Percentiles rank a stretch among this genome's conserved stretches.
phyloP scores from a whole-genome alignment of 2,113 vertebrate genomes.

The Numida meleagris region DNA sequence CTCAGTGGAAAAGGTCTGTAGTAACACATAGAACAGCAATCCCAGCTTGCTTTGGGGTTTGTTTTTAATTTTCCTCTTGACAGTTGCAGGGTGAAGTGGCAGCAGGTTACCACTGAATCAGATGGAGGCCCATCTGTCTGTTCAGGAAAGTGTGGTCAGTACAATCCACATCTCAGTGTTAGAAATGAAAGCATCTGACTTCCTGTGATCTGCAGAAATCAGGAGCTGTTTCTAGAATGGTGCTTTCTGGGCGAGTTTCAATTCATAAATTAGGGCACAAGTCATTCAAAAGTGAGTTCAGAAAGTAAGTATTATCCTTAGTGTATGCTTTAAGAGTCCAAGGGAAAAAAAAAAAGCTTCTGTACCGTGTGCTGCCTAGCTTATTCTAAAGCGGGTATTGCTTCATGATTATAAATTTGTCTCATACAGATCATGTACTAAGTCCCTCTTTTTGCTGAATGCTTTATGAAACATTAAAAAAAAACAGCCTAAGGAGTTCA shows the following conservation, averaged over 20 bases:
- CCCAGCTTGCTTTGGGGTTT: background rate
- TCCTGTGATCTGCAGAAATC: background rate
- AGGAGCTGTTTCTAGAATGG: background rate
- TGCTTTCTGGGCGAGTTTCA: background rate
- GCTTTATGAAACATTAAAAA: slow-evolving; percentile 12
- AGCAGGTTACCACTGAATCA: background rate
- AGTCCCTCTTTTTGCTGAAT: background rate
- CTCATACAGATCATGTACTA: background rate
- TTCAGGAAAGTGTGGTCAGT: background rate
- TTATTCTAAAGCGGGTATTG: background rate
- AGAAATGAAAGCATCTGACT: background rate
- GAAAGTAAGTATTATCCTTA: background rate
- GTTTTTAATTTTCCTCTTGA: background rate
- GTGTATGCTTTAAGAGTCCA: background rate
- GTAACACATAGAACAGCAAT: background rate
- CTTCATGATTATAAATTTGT: background rate
- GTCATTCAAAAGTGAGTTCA: background rate
- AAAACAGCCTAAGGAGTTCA: background rate
- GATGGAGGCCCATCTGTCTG: background rate
- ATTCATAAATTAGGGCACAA: background rate
- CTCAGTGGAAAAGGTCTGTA: background rate
- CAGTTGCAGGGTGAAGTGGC: background rate
- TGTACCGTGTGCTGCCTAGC: background rate
- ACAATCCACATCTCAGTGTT: background rate
- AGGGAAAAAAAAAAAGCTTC: background rate